Conservation (phyloP, 1,140 invertebrate species). For the Macrostomum lignano region DNA sequence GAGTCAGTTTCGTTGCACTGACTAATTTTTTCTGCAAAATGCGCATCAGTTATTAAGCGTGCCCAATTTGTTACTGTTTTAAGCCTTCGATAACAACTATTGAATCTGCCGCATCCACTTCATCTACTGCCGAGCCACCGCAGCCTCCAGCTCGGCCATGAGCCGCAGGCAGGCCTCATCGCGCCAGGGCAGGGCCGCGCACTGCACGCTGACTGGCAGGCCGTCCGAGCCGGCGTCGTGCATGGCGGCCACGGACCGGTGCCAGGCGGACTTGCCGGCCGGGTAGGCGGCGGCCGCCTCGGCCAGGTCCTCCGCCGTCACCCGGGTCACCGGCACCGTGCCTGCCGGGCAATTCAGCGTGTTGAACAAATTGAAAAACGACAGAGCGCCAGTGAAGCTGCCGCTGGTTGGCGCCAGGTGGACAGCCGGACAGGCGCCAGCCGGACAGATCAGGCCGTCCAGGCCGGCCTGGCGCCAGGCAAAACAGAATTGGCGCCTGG, state of each 20-base stretch:
- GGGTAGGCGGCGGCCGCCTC: background rate
- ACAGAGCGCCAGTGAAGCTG: background rate
- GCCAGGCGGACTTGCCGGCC: background rate
- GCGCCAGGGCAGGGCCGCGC: slow-evolving; percentile 12
- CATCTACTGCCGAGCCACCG: too few species aligned
- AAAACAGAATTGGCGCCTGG: too few species aligned
- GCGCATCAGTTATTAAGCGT: too few species aligned
- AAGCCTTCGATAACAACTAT: too few species aligned
- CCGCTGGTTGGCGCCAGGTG: slow-evolving; percentile 3
- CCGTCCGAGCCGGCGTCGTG: too few species aligned
- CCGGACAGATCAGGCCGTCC: slow-evolving; percentile 9
- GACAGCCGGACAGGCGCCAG: slow-evolving; percentile 7
- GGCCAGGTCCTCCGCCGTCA: slow-evolving; percentile 12
- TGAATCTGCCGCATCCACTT: too few species aligned
- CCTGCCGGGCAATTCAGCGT: slow-evolving; percentile 17
- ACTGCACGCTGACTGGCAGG: slow-evolving; percentile 15
- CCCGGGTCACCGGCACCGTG: slow-evolving; percentile 16
- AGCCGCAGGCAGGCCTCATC: slow-evolving; percentile 14
- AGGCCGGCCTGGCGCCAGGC: slow-evolving; percentile 5
- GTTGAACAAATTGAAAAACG: slow-evolving; percentile 11
- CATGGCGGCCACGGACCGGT: too few species aligned
- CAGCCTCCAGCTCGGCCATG: slow-evolving; percentile 15
- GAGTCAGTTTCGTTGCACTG: too few species aligned
- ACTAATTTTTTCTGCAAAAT: too few species aligned
- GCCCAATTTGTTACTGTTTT: too few species aligned